Evolutionary conservation across 2,797 vertebrate species (phyloP), one percentile per base, ranked within the genome.

Genomic region (Sebastes diploproa): DNA sequence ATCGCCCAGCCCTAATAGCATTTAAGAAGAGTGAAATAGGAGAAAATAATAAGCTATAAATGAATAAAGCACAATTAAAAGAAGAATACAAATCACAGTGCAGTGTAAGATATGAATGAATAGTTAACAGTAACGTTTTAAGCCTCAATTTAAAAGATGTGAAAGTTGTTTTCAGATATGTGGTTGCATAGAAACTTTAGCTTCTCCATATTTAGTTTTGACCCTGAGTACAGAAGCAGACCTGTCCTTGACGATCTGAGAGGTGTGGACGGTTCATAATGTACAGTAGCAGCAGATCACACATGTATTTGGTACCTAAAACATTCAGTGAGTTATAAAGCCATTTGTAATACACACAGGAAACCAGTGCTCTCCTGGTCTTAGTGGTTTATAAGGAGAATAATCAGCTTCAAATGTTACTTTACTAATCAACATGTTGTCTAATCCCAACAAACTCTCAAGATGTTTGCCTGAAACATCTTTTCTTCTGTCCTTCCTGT

Each of bases 1-100:
- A 42, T 42, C 38, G 0, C 6, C 0, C 38, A 42, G 38, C 38
- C 38, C 38, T 18, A 50, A 58, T 2, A 18, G 11, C n/a, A n/a
- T 22, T 29, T 16, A 59, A 16, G 18, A 22, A 55, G 22, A 50
- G 8, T 14, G 12, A 27, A 54, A 20, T 7, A 27, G 4, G 1
- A 36, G 14, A 16, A 2, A 12, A 18, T 42, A 42, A 42, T 42
- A 42, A 16, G 36, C 36, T 38, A 38, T 38, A 42, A 42, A 7
- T 42, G 6, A 42, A 42, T 16, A 16, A 42, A 42, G 14, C 38
- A 42, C 14, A 42, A 42, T 42, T 42, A 42, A 42, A 42, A 42
- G 38, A 42, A 42, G 14, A 42, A 42, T 42, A 42, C 14, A 22
- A 27, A 16, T 42, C 14, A 42, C 38, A 42, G 38, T 42, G 38